Conservation (phyloP, 2,888 invertebrate genomes). For the Alloplasta piceator region DNA sequence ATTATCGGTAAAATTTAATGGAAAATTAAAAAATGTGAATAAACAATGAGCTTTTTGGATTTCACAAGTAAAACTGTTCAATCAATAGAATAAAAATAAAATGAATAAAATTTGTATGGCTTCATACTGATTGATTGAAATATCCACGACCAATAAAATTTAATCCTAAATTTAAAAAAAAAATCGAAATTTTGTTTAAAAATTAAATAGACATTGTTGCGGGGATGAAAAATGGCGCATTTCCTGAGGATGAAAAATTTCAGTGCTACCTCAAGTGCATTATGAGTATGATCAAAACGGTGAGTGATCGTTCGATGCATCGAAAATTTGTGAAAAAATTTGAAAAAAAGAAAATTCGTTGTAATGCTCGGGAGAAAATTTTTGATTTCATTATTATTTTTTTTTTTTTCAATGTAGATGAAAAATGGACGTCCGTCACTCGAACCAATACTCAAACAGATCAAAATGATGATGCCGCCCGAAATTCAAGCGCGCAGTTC, state of each 20-base stretch:
- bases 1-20: too few species aligned
- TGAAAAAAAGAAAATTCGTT: constrained; percentile 72
- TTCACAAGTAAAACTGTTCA: constrained; percentile 10
- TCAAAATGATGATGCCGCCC: constrained; percentile 71
- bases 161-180: neutral
- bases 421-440: constrained; percentile 84
- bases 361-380: neutral
- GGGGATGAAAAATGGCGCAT: constrained; percentile 69
- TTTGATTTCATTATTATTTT: neutral
- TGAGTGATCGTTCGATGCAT: constrained; percentile 73
- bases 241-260: constrained; percentile 71
- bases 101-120: neutral
- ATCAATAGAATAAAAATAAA: neutral
- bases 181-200: neutral
- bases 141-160: neutral
- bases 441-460: constrained; percentile 84
- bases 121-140: neutral
- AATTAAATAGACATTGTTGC: constrained; percentile 70
- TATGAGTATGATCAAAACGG: constrained; percentile 85
- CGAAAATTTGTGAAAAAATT: neutral
- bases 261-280: constrained; percentile 85
- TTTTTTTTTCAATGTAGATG: constrained; percentile 39
- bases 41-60: constrained; percentile 59
- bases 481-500: constrained; percentile 63
- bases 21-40: neutral